A percentile compares a stretch with the other conserved stretches of the same genome.
These are phyloP conservation scores for Lepidostoma basale DNA, from an alignment of 1,140 invertebrate genomes.

Conservation along the genomic window DNA sequence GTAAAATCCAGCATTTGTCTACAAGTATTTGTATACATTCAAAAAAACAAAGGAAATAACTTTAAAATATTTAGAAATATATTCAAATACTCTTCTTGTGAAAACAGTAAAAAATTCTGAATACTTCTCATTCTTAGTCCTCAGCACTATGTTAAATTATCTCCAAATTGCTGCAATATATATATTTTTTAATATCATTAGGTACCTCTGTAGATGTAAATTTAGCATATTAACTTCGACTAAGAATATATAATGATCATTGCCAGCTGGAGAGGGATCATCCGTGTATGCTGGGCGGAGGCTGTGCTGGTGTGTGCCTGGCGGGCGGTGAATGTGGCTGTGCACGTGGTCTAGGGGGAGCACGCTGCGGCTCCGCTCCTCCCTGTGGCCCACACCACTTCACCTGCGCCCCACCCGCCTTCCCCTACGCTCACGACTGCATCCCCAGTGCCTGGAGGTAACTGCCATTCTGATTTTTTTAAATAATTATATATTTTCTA, in stretches of 20 bases:
- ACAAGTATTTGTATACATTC: too few relatives aligned
- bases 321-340: constrained; percentile 65
- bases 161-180: too few relatives aligned
- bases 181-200: neutral
- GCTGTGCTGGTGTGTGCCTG: constrained; percentile 70
- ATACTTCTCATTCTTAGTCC: too few relatives aligned
- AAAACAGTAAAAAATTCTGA: too few relatives aligned
- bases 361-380: constrained; percentile 71
- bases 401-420: constrained; percentile 64
- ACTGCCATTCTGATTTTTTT: constrained; percentile 6
- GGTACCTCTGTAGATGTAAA: too few relatives aligned
- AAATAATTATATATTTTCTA: neutral
- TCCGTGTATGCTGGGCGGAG: constrained; percentile 61
- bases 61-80: too few relatives aligned
- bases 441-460: constrained; percentile 80
- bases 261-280: constrained; percentile 49
- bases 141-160: too few relatives aligned
- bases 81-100: too few relatives aligned
- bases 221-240: too few relatives aligned
- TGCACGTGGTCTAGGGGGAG: constrained; percentile 78
- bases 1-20: too few relatives aligned
- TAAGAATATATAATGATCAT: constrained; percentile 48
- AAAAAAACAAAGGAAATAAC: too few relatives aligned
- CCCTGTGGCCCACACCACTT: constrained; percentile 80
- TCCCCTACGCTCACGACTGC: constrained; percentile 65